Conservation (phyloP, 2,113 vertebrate species). For the Gopherus evgoodei region DNA sequence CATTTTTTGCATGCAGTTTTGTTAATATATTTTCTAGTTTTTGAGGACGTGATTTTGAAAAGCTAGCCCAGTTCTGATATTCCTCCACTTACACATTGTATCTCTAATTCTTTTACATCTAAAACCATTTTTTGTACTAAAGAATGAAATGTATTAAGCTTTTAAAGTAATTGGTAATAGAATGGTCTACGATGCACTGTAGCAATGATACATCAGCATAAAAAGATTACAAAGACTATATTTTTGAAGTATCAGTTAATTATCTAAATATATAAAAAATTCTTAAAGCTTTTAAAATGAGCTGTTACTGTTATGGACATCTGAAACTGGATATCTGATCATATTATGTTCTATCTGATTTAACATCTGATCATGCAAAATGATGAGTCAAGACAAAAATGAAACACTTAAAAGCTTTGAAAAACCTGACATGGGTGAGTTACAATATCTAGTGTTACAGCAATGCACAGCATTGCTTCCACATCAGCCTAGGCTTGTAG, state of each 20-base stretch:
- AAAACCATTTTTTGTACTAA: background rate
- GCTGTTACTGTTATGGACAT: background rate
- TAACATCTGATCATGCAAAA: background rate
- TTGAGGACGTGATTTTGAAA: background rate
- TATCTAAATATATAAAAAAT: background rate
- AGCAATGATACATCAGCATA: background rate
- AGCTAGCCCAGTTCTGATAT: background rate
- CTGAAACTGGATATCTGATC: background rate
- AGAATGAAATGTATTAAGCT: background rate
- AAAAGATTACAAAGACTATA: background rate
- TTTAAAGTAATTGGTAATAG: background rate
- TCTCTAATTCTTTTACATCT: background rate
- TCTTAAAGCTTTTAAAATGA: background rate
- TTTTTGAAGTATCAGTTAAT: background rate
- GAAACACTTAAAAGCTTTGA: background rate
- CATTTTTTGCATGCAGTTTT: background rate
- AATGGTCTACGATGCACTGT: background rate
- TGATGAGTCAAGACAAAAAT: background rate
- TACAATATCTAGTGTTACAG: background rate
- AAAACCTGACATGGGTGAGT: background rate
- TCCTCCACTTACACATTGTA: background rate
- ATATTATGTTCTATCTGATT: background rate
- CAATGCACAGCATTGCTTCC: background rate
- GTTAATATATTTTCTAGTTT: background rate
- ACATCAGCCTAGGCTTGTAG: too few species aligned